A percentile compares a stretch with the other conserved stretches of the same genome.
Evolutionary conservation across 2,888 invertebrate species (phyloP).

Genomic region (Lasioglossum figueresi): DNA sequence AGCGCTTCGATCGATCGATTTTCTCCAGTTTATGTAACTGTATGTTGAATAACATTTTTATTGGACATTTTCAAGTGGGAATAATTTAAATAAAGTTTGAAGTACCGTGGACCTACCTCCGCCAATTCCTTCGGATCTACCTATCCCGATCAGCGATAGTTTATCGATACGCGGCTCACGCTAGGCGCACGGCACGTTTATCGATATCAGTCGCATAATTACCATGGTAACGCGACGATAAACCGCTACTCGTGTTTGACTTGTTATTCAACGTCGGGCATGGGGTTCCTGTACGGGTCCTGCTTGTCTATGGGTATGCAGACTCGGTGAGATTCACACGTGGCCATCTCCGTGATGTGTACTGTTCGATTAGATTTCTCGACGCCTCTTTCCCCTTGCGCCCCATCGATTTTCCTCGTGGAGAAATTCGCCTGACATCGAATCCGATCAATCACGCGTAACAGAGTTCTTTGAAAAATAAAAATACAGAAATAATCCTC

Average conservation of each 20-base stretch:
- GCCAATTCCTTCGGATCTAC: neutral
- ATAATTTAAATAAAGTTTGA: neutral
- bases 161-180: constrained; percentile 53
- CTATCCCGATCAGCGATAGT: constrained; percentile 37
- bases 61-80: neutral
- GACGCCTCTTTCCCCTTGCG: constrained; percentile 6
- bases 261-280: constrained; percentile 67
- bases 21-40: neutral
- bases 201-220: constrained; percentile 72
- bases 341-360: constrained; percentile 63
- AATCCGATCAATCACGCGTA: neutral
- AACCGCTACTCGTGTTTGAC: constrained; percentile 74
- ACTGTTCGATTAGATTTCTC: constrained; percentile 73
- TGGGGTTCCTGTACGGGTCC: constrained; percentile 20
- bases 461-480: neutral
- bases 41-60: neutral
- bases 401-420: constrained; percentile 14
- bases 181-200: constrained; percentile 58
- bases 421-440: neutral
- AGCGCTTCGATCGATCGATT: neutral
- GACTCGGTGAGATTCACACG: constrained; percentile 73
- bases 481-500: neutral
- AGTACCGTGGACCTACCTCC: neutral
- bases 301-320: constrained; percentile 71
- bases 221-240: constrained; percentile 78